Evolutionary conservation across 2,888 invertebrate genomes (phyloP).

Genomic region (Ptychoptera albimana): DNA sequence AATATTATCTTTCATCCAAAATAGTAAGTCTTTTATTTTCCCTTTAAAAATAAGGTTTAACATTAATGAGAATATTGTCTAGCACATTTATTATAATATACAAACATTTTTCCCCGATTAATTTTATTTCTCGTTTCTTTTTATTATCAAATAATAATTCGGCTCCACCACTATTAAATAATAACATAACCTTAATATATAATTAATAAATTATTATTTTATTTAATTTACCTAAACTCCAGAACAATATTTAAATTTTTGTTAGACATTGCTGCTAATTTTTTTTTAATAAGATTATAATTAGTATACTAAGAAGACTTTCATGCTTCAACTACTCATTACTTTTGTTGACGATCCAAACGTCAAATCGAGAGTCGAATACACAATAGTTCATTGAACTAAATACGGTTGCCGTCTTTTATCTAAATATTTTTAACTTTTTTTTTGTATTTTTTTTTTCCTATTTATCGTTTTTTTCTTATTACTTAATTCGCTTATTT

Average conservation of each 20-base stretch:
- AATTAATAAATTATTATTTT: conserved; percentile 1
- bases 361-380: too few species aligned
- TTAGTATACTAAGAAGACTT: too few species aligned
- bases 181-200: conserved; percentile 19
- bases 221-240: conserved; percentile 20
- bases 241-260: conserved; percentile 18
- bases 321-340: too few species aligned
- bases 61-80: conserved; percentile 15
- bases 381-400: too few species aligned
- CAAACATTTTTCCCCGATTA: conserved; percentile 39
- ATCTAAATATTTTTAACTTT: too few species aligned
- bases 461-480: too few species aligned
- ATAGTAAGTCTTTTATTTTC: conserved; percentile 55
- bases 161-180: conserved; percentile 65
- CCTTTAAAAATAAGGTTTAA: conserved; percentile 25
- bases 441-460: too few species aligned
- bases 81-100: conserved; percentile 12
- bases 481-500: too few species aligned
- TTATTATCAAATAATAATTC: conserved; percentile 77
- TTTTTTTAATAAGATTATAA: too few species aligned
- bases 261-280: conserved; percentile 6
- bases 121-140: conserved; percentile 48
- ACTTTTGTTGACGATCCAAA: too few species aligned
- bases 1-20: conserved; percentile 75
- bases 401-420: too few species aligned